Evolutionary conservation across 2,888 invertebrate genomes (phyloP).

Genomic region (Drosophila gaucha): DNA sequence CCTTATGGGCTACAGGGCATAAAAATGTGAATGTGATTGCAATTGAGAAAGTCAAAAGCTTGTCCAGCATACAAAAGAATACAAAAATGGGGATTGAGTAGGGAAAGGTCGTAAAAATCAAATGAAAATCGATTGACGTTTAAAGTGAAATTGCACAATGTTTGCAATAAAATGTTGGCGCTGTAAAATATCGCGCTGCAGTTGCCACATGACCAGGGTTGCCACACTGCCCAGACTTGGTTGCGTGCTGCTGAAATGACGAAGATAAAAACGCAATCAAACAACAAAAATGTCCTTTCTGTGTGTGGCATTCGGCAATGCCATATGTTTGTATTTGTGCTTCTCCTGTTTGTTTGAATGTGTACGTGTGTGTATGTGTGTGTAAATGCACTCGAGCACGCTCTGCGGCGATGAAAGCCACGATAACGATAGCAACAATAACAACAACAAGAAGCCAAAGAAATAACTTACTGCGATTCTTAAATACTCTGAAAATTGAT

Average conservation of each 20-base stretch:
- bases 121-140: slow-evolving; percentile 78
- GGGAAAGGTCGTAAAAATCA: slow-evolving; percentile 69
- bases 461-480: neutral
- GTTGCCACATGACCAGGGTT: slow-evolving; percentile 23
- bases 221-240: slow-evolving; percentile 32
- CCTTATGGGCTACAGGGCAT: slow-evolving; percentile 21
- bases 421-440: slow-evolving; percentile 47
- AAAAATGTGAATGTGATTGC: slow-evolving; percentile 31
- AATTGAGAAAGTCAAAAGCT: slow-evolving; percentile 52
- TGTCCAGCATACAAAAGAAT: slow-evolving; percentile 27
- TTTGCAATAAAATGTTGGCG: slow-evolving; percentile 76
- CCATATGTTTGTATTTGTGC: slow-evolving; percentile 62
- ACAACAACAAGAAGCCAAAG: slow-evolving; percentile 6
- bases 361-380: slow-evolving; percentile 26
- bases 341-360: slow-evolving; percentile 23
- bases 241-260: slow-evolving; percentile 66
- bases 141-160: slow-evolving; percentile 79
- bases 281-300: slow-evolving; percentile 58
- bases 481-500: slow-evolving; percentile 20
- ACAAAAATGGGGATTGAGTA: neutral
- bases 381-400: slow-evolving; percentile 75
- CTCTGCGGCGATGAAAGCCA: slow-evolving; percentile 45
- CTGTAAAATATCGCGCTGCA: slow-evolving; percentile 68
- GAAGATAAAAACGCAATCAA: slow-evolving; percentile 78
- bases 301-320: slow-evolving; percentile 46